phyloP scores from a whole-genome alignment of 1,140 invertebrate species.

The Drosophila littoralis region DNA sequence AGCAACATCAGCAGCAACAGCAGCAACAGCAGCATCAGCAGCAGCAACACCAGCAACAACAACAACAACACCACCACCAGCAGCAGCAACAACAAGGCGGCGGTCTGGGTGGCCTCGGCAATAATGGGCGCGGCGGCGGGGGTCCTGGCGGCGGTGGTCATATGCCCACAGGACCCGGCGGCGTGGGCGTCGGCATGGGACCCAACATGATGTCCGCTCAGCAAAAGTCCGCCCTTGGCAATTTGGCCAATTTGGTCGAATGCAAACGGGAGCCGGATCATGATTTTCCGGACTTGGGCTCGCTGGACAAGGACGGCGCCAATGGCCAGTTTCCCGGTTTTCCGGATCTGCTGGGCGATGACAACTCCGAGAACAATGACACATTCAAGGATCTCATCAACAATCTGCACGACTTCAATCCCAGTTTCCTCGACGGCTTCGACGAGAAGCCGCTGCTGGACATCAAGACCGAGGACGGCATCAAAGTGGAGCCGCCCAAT shows the following conservation, averaged over 20 bases:
- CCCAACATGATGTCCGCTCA: conserved; percentile 75
- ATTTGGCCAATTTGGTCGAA: conserved; percentile 86
- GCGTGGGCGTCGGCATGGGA: conserved; percentile 47
- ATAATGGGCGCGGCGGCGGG: conserved; percentile 72
- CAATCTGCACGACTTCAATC: conserved; percentile 92
- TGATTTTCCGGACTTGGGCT: conserved; percentile 92
- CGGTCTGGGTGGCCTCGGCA: conserved; percentile 73
- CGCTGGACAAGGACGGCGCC: conserved; percentile 91
- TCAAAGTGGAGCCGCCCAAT: conserved; percentile 86
- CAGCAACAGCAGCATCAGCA: conserved; percentile 42
- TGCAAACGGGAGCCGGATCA: conserved; percentile 94
- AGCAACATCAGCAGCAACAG: conserved; percentile 84
- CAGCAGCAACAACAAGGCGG: conserved; percentile 74
- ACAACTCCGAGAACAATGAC: conserved; percentile 92
- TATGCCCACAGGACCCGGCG: conserved; percentile 57
- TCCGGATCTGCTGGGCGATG: conserved; percentile 92
- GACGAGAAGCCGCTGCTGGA: conserved; percentile 87
- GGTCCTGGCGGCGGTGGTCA: conserved; percentile 49
- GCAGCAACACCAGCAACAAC: conserved; percentile 14
- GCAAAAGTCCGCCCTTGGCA: conserved; percentile 78
- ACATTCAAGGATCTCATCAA: conserved; percentile 95
- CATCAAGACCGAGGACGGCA: conserved; percentile 86
- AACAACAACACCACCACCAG: conserved; percentile 53
- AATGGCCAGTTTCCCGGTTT: conserved; percentile 91
- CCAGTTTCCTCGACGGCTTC: conserved; percentile 93